phyloP scores from a whole-genome alignment of 2,888 invertebrate genomes.

The Drosophila emarginata region DNA sequence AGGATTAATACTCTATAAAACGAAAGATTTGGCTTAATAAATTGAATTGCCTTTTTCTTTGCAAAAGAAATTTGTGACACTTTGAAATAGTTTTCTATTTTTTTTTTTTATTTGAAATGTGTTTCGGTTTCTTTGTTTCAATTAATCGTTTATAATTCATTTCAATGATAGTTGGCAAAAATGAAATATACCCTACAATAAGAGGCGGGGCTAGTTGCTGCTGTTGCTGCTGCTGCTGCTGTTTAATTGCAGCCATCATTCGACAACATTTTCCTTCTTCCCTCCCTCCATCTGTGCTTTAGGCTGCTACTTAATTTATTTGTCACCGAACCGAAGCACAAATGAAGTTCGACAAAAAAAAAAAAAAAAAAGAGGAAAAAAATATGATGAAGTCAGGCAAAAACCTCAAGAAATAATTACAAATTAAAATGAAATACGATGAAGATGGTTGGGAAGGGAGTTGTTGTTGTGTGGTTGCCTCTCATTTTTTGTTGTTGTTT shows the following conservation, averaged over 20 bases:
- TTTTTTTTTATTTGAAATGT: too few relatives aligned
- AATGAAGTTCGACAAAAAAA: slow-evolving; percentile 68
- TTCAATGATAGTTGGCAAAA: background rate
- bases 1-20: too few relatives aligned
- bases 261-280: slow-evolving; percentile 43
- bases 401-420: slow-evolving; percentile 73
- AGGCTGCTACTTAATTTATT: slow-evolving; percentile 71
- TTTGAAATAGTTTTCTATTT: too few relatives aligned
- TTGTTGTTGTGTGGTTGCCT: too few relatives aligned
- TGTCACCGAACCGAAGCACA: slow-evolving; percentile 75
- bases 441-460: slow-evolving; percentile 33
- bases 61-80: too few relatives aligned
- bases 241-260: slow-evolving; percentile 62
- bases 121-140: too few relatives aligned
- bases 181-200: background rate
- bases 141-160: background rate
- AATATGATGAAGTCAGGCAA: slow-evolving; percentile 32
- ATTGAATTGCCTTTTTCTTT: too few relatives aligned
- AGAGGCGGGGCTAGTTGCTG: slow-evolving; percentile 1
- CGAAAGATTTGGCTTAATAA: too few relatives aligned
- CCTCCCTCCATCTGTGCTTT: slow-evolving; percentile 34
- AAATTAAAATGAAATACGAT: slow-evolving; percentile 74
- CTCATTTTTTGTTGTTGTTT: background rate
- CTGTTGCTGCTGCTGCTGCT: slow-evolving; percentile 1
- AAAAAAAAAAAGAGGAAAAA: slow-evolving; percentile 12